A percentile compares a stretch with the other conserved stretches of the same genome.
Evolutionary conservation across 2,888 invertebrate species (phyloP).

Genomic region (Microctonus brassicae): DNA sequence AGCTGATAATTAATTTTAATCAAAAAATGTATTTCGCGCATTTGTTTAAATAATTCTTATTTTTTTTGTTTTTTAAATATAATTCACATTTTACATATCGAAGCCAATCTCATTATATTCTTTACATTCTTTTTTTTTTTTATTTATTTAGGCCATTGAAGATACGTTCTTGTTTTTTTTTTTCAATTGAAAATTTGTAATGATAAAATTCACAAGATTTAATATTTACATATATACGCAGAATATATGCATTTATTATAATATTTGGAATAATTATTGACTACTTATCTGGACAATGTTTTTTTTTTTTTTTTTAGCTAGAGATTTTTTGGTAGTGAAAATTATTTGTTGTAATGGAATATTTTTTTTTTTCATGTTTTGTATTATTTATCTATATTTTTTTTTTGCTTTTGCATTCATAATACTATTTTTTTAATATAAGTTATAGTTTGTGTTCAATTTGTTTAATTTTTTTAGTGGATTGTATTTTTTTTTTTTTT

Average conservation of each 20-base stretch:
- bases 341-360: too few species aligned
- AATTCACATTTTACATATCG: constrained; percentile 32
- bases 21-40: constrained; percentile 54
- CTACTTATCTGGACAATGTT: background rate
- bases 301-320: background rate
- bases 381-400: background rate
- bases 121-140: constrained; percentile 34
- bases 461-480: background rate
- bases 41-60: constrained; percentile 44
- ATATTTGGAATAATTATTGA: background rate
- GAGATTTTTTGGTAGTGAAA: background rate
- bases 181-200: background rate
- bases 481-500: background rate
- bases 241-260: background rate
- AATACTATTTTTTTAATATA: background rate
- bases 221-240: background rate
- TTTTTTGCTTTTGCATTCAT: background rate
- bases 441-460: background rate
- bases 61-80: constrained; percentile 16
- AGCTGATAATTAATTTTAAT: constrained; percentile 39
- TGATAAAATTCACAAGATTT: constrained; percentile 2
- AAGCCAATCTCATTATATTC: constrained; percentile 36
- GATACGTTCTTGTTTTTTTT: constrained; percentile 37
- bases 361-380: background rate
- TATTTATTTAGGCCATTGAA: constrained; percentile 54